Evolutionary conservation across 2,888 invertebrate species (phyloP).

Genomic region (Phortica okadai): DNA sequence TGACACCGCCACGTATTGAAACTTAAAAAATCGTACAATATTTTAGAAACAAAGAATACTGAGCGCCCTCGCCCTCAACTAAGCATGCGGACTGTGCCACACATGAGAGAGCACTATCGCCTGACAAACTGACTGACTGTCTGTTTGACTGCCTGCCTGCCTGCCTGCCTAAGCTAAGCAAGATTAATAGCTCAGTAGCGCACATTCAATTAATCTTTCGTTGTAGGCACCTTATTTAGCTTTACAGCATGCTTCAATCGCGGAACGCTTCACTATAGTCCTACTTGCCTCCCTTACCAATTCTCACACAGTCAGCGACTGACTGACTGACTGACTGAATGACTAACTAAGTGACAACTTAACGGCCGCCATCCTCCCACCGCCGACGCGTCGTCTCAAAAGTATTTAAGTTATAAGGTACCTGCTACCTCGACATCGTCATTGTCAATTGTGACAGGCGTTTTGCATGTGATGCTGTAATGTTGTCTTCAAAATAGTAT

Average conservation of each 20-base stretch:
- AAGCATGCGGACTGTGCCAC: background rate
- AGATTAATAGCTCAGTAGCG: constrained; percentile 73
- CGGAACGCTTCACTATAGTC: background rate
- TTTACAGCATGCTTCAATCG: background rate
- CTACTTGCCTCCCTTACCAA: background rate
- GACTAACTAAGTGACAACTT: constrained; percentile 51
- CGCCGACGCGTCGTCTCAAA: background rate
- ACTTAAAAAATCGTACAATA: constrained; percentile 62
- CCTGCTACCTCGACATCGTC: constrained; percentile 63
- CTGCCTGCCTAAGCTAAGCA: constrained; percentile 62
- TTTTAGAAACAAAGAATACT: constrained; percentile 63
- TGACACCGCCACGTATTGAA: constrained; percentile 61
- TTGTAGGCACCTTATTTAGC: constrained; percentile 50
- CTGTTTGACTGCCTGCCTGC: constrained; percentile 3
- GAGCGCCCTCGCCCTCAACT: constrained; percentile 14
- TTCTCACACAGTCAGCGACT: background rate
- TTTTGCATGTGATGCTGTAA: constrained; percentile 36
- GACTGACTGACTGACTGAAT: constrained; percentile 30
- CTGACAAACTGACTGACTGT: constrained; percentile 22
- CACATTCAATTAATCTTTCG: constrained; percentile 74
- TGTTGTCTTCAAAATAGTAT: background rate
- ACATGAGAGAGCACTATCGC: background rate
- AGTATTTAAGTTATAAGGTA: constrained; percentile 47
- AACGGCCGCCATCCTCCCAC: constrained; percentile 51
- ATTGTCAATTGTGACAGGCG: constrained; percentile 67